phyloP scores from a whole-genome alignment of 2,113 vertebrate genomes.

The Xiphophorus maculatus region DNA sequence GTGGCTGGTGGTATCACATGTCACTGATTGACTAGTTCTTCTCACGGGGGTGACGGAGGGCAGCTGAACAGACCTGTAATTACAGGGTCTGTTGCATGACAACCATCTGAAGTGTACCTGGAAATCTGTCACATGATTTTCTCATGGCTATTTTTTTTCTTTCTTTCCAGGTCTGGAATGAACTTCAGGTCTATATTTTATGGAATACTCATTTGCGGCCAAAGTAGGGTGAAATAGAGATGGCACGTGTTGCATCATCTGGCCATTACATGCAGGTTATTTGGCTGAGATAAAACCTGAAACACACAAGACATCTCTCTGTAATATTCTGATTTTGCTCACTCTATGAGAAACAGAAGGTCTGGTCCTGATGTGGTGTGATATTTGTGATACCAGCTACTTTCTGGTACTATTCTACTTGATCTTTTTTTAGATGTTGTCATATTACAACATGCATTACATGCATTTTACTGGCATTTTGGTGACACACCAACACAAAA shows the following conservation, averaged over 20 bases:
- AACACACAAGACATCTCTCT: slow-evolving; percentile 41
- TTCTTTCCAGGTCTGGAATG: neutral
- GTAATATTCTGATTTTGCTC: slow-evolving; percentile 21
- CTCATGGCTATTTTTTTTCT: no score
- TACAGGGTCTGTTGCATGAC: no score
- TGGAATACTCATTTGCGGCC: neutral
- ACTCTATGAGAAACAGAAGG: slow-evolving; percentile 66
- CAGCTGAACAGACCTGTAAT: slow-evolving; percentile 42
- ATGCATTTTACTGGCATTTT: neutral
- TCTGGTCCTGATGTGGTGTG: slow-evolving; percentile 45
- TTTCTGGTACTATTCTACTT: no score
- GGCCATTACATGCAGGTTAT: slow-evolving; percentile 25
- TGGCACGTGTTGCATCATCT: slow-evolving; percentile 23
- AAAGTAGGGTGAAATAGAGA: neutral
- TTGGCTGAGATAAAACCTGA: slow-evolving; percentile 30
- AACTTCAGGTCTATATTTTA: neutral
- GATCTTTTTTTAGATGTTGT: no score
- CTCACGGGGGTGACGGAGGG: slow-evolving; percentile 64
- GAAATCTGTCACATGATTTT: slow-evolving; percentile 17
- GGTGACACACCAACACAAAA: no score
- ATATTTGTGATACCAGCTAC: no score
- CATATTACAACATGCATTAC: no score
- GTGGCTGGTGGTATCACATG: slow-evolving; percentile 69
- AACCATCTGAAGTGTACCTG: slow-evolving; percentile 34
- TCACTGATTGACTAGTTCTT: slow-evolving; percentile 67